Percentiles rank a stretch among this genome's conserved stretches.
Evolutionary conservation across 2,888 invertebrate genomes (phyloP).

Genomic region (Andrena bicolor): DNA sequence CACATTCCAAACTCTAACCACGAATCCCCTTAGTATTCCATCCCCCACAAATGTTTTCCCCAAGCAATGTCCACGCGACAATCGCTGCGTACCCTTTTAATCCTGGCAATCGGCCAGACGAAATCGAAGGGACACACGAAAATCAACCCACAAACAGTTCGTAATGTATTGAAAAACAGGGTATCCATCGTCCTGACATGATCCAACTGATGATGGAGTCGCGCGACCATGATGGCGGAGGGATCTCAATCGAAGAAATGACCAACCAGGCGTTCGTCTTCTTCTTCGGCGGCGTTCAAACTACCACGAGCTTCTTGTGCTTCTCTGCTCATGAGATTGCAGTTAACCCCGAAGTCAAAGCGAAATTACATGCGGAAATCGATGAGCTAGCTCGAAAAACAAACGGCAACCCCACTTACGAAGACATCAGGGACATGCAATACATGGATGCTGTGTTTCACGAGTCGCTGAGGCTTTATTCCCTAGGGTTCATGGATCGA

Average conservation of each 20-base stretch:
- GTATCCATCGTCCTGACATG: constrained; percentile 86
- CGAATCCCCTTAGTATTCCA: too few species aligned
- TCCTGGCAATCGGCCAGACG: not conserved
- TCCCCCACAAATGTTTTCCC: too few species aligned
- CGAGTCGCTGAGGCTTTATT: constrained; percentile 77
- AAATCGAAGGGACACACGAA: not conserved
- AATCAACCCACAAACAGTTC: not conserved
- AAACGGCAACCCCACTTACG: constrained; percentile 83
- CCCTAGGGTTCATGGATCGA: constrained; percentile 76
- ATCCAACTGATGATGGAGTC: constrained; percentile 87
- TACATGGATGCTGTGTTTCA: constrained; percentile 86
- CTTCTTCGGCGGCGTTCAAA: constrained; percentile 78
- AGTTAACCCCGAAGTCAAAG: constrained; percentile 84
- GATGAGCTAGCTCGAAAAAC: too few species aligned
- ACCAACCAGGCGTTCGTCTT: constrained; percentile 84
- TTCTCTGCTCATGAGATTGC: constrained; percentile 73
- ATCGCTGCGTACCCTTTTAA: not conserved
- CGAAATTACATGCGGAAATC: constrained; percentile 82
- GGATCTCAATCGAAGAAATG: constrained; percentile 80
- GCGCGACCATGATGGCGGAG: constrained; percentile 57
- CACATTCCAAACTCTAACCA: too few species aligned
- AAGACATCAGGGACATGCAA: constrained; percentile 84
- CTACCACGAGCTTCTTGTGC: constrained; percentile 70
- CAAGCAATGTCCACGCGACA: too few species aligned
- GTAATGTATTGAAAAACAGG: constrained; percentile 48